Percentiles rank a stretch among this genome's conserved stretches.
Conservation (phyloP, 2,888 invertebrate genomes). For the Ichneumoninae sp. region DNA sequence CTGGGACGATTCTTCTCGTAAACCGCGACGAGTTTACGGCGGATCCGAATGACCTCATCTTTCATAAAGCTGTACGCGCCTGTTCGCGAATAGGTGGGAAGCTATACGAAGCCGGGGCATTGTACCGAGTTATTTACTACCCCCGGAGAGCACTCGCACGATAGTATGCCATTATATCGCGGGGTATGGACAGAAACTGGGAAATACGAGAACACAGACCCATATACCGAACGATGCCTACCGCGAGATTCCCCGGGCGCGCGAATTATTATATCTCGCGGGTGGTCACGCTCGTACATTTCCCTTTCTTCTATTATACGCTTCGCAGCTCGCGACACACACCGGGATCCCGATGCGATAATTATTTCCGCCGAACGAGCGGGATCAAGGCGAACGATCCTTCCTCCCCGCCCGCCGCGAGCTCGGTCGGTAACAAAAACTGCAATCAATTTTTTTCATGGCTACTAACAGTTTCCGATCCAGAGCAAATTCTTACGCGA, state of each 20-base stretch:
- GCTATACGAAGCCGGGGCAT: constrained; percentile 26
- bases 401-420: too few species aligned
- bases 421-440: too few species aligned
- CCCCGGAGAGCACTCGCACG: constrained; percentile 42
- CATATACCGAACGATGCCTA: neutral
- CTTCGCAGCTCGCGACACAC: neutral
- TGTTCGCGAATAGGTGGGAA: constrained; percentile 36
- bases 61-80: constrained; percentile 49
- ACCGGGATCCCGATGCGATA: neutral
- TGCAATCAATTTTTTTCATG: too few species aligned
- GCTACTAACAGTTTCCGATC: too few species aligned
- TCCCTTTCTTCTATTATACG: neutral
- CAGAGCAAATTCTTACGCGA: too few species aligned
- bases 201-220: constrained; percentile 34
- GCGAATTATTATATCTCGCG: neutral
- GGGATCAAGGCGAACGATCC: neutral
- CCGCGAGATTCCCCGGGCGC: constrained; percentile 9
- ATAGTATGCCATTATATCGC: constrained; percentile 48
- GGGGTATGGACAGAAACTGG: constrained; percentile 29
- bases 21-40: constrained; percentile 31
- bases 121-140: constrained; percentile 51
- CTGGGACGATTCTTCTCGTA: constrained; percentile 25
- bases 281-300: neutral
- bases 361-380: neutral
- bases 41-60: constrained; percentile 49